Evolutionary conservation across 2,797 vertebrate species (phyloP).

Genomic region (Protosalanx chinensis): DNA sequence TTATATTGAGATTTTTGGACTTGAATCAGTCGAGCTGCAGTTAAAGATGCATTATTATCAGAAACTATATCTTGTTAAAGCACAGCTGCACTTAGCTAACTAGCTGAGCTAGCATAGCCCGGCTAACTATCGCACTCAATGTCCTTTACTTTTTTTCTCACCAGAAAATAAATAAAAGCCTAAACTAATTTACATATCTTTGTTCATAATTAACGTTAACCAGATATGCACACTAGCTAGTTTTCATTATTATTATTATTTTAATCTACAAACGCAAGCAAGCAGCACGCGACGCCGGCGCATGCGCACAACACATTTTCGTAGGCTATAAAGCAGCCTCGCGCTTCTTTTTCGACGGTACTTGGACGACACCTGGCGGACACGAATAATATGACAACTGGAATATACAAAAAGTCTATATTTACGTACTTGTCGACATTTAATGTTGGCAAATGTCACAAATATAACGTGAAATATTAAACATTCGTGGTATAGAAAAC

Average conservation of each 20-base stretch:
- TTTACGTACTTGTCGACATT: no score
- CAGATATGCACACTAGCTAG: neutral
- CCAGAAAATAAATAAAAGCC: neutral
- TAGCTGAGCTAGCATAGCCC: neutral
- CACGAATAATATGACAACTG: neutral
- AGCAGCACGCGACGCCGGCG: neutral
- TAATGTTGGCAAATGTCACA: no score
- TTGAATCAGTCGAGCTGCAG: neutral
- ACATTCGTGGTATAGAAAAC: no score
- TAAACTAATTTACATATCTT: neutral
- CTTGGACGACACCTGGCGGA: conserved; percentile 3
- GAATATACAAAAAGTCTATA: neutral
- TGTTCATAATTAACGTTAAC: neutral
- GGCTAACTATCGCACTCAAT: neutral
- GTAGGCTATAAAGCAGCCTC: neutral
- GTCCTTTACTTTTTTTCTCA: neutral
- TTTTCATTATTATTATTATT: neutral
- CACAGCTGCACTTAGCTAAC: neutral
- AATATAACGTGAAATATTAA: no score
- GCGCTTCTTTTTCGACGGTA: neutral
- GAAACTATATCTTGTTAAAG: neutral
- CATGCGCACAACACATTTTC: neutral
- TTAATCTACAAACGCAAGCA: neutral
- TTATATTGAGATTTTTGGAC: neutral
- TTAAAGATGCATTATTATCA: neutral